Evolutionary conservation across 2,888 invertebrate species (phyloP).

Genomic region (Linnaemya tessellans): DNA sequence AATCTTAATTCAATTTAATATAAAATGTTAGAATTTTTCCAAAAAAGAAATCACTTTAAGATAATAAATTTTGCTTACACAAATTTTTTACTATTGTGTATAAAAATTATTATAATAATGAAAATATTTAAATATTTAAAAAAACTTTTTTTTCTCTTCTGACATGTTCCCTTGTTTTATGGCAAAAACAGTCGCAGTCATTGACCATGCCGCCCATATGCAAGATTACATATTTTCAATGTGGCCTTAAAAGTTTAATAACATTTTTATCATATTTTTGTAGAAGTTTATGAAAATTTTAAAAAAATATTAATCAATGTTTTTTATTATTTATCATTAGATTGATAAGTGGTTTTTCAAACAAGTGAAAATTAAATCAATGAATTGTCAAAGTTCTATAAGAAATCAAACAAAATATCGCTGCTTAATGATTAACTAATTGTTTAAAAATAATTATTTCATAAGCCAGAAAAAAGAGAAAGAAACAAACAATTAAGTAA

Average conservation of each 20-base stretch:
- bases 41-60: too few relatives aligned
- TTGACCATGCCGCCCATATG: neutral
- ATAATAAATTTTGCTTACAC: too few relatives aligned
- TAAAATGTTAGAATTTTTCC: too few relatives aligned
- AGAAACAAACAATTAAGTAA: neutral
- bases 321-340: neutral
- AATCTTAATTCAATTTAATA: too few relatives aligned
- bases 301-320: neutral
- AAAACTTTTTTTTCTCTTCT: neutral
- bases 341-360: neutral
- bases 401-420: neutral
- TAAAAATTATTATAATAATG: too few relatives aligned
- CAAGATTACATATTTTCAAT: neutral
- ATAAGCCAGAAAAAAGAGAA: neutral
- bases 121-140: too few relatives aligned
- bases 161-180: neutral
- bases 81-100: too few relatives aligned
- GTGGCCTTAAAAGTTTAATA: too few relatives aligned
- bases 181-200: neutral
- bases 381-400: neutral
- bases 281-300: neutral
- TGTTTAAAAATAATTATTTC: constrained; percentile 53
- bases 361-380: neutral
- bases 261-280: neutral
- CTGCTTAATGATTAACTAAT: constrained; percentile 27